A percentile compares a stretch with the other conserved stretches of the same genome.
These are phyloP conservation scores for Sula dactylatra DNA, from an alignment of 2,113 vertebrate species.

Conservation along the genomic window DNA sequence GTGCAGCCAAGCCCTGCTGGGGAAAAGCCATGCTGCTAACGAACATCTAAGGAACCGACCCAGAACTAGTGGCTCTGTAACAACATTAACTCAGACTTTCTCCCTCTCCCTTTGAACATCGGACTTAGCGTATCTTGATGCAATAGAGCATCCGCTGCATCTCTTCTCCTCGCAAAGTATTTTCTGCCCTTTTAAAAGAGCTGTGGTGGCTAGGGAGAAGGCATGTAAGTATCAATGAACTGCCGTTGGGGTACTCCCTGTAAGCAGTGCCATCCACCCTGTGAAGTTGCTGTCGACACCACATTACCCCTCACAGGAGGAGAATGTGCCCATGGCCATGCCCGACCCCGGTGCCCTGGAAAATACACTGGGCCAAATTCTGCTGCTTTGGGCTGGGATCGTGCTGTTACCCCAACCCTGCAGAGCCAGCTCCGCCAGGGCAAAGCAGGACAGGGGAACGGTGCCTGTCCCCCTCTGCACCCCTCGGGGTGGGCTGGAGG, in stretches of 20 bases:
- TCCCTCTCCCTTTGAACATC: background rate
- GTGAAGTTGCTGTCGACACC: background rate
- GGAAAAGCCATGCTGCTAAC: background rate
- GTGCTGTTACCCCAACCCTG: rapidly evolving
- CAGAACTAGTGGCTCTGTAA: background rate
- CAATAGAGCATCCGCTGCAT: rapidly evolving
- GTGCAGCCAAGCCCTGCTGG: background rate
- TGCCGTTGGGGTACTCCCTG: background rate
- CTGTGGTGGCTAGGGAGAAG: background rate
- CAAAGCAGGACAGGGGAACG: background rate
- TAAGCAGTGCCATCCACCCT: background rate
- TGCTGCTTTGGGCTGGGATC: background rate
- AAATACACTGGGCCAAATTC: background rate
- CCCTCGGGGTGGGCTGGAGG: rapidly evolving
- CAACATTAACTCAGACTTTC: background rate
- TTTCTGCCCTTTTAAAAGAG: background rate
- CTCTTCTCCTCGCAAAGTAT: background rate
- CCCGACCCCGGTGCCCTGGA: too few relatives aligned
- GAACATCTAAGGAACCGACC: background rate
- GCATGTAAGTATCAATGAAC: rapidly evolving
- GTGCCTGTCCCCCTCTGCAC: background rate
- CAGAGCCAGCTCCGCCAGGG: background rate
- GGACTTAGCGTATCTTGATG: rapidly evolving
- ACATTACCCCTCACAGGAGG: background rate
- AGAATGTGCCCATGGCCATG: rapidly evolving